A percentile compares a stretch with the other conserved stretches of the same genome.
phyloP scores from a whole-genome alignment of 2,888 invertebrate genomes.

The Tromatobia lineatoria region DNA sequence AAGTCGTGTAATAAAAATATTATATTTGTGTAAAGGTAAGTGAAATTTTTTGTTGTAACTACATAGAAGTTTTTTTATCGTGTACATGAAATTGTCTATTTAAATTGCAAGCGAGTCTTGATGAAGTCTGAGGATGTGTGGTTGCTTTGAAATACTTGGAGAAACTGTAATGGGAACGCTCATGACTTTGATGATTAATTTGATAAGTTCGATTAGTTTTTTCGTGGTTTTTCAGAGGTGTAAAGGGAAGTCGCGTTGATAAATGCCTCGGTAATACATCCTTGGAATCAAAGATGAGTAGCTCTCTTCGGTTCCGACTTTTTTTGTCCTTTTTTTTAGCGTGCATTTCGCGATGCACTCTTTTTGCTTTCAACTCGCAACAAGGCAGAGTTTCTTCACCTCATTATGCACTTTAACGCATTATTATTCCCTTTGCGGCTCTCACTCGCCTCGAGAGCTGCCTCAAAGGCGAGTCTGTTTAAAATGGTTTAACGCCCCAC shows the following conservation, averaged over 20 bases:
- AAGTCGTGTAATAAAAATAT: too few relatives aligned
- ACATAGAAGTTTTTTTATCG: too few relatives aligned
- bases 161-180: neutral
- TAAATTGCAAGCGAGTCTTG: neutral
- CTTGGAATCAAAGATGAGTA: slow-evolving; percentile 23
- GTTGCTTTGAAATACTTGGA: neutral
- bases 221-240: neutral
- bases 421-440: slow-evolving; percentile 80
- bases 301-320: slow-evolving; percentile 4
- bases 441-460: slow-evolving; percentile 63
- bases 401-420: slow-evolving; percentile 80
- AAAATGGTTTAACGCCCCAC: slow-evolving; percentile 70
- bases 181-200: slow-evolving; percentile 4
- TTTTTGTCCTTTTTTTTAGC: neutral
- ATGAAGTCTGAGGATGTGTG: neutral
- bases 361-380: slow-evolving; percentile 58
- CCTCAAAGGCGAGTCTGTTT: slow-evolving; percentile 74
- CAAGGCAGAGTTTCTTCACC: slow-evolving; percentile 74
- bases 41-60: too few relatives aligned
- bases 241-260: neutral
- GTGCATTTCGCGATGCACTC: slow-evolving; percentile 12
- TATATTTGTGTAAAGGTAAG: too few relatives aligned
- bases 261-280: neutral
- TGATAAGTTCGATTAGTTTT: slow-evolving; percentile 5
- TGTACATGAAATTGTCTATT: too few relatives aligned